A percentile compares a stretch with the other conserved stretches of the same genome.
Evolutionary conservation across 2,888 invertebrate genomes (phyloP).

Genomic region (Ypsolopha sequella): DNA sequence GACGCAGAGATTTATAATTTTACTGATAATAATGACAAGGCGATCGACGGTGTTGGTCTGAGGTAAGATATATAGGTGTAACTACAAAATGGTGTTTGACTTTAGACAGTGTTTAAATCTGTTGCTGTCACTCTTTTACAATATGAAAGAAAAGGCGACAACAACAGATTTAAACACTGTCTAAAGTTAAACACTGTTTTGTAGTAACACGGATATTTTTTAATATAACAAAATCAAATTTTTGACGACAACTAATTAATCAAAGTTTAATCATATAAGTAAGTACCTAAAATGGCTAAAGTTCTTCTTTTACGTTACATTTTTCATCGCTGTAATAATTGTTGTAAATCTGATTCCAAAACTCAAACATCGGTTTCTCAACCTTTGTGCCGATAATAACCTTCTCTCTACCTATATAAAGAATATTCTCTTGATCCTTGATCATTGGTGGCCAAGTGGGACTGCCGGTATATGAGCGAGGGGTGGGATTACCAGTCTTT

Average conservation of each 20-base stretch:
- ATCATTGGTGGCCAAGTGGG: conserved; percentile 40
- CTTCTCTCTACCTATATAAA: conserved; percentile 30
- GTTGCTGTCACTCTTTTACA: no score
- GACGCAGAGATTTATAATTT: conserved; percentile 32
- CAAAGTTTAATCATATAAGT: not conserved
- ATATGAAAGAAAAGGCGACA: no score
- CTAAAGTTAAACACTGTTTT: no score
- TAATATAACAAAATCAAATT: not conserved
- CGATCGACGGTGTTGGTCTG: conserved; percentile 42
- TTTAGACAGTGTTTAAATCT: no score
- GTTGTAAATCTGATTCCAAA: conserved; percentile 46
- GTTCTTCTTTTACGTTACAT: conserved; percentile 38
- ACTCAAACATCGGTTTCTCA: conserved; percentile 35
- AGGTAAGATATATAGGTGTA: conserved; percentile 41
- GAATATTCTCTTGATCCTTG: conserved; percentile 25
- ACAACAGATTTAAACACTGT: no score
- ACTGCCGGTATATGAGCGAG: conserved; percentile 18
- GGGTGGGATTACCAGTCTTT: conserved; percentile 48
- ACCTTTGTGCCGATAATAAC: conserved; percentile 23
- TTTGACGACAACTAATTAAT: not conserved
- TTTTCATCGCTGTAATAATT: conserved; percentile 29
- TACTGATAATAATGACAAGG: conserved; percentile 54
- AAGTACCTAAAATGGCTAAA: conserved; percentile 17
- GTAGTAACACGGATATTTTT: no score
- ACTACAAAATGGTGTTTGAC: no score